Evolutionary conservation across 2,888 invertebrate genomes (phyloP).

Genomic region (Parnassius apollo): DNA sequence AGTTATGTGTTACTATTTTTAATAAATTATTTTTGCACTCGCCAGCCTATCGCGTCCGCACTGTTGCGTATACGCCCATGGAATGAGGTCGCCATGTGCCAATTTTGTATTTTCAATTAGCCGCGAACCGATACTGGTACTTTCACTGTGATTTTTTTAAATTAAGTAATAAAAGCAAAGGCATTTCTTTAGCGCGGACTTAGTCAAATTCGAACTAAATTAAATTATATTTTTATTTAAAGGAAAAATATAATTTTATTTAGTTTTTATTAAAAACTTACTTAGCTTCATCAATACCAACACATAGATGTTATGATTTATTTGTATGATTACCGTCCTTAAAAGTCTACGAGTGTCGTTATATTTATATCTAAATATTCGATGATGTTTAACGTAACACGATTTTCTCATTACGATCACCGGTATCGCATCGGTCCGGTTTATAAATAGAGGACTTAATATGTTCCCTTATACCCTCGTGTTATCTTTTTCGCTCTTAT

Average conservation of each 20-base stretch:
- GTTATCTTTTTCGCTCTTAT: constrained; percentile 39
- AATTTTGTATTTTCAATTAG: constrained; percentile 72
- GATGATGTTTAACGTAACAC: constrained; percentile 2
- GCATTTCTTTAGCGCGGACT: background rate
- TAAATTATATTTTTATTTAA: too few relatives aligned
- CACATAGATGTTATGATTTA: too few relatives aligned
- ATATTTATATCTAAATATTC: background rate
- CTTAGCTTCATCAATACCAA: too few relatives aligned
- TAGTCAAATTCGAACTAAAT: too few relatives aligned
- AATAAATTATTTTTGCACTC: constrained; percentile 61
- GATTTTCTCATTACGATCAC: constrained; percentile 34
- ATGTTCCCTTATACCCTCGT: constrained; percentile 56
- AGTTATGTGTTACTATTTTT: constrained; percentile 41
- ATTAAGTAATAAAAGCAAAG: constrained; percentile 5
- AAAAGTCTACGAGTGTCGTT: too few relatives aligned
- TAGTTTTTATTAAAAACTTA: too few relatives aligned
- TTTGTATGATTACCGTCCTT: too few relatives aligned
- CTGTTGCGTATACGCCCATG: constrained; percentile 56
- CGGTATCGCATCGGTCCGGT: constrained; percentile 54
- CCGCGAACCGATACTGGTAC: constrained; percentile 49
- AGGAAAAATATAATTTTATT: too few relatives aligned
- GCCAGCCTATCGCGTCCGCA: constrained; percentile 47
- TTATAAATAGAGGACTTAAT: constrained; percentile 67
- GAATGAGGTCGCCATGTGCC: constrained; percentile 74
- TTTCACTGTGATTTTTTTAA: constrained; percentile 54